These are phyloP conservation scores for Drosophila mimetica DNA, from an alignment of 2,888 invertebrate species.

Conservation along the genomic window DNA sequence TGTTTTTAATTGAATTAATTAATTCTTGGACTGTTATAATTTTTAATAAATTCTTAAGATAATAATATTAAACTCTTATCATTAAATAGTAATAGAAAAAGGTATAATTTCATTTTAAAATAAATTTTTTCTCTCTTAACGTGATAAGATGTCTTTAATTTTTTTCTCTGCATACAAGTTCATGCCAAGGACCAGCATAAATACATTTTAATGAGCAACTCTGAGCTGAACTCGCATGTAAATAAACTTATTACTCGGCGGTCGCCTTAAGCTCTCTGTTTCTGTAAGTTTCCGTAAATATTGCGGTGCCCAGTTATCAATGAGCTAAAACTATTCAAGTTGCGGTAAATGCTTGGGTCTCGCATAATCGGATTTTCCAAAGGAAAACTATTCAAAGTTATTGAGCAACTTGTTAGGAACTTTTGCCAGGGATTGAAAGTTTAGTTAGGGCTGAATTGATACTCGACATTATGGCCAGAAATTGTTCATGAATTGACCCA, in stretches of 20 bases:
- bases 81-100: no score
- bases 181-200: constrained; percentile 35
- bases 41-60: no score
- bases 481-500: background rate
- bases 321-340: constrained; percentile 38
- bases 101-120: no score
- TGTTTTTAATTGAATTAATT: no score
- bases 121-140: no score
- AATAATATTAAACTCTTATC: no score
- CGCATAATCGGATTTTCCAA: constrained; percentile 35
- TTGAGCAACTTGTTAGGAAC: constrained; percentile 31
- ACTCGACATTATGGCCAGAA: constrained; percentile 4
- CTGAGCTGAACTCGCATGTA: constrained; percentile 20
- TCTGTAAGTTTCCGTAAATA: constrained; percentile 35
- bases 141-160: no score
- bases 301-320: constrained; percentile 34
- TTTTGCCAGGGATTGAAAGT: constrained; percentile 32
- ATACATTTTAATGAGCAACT: constrained; percentile 51
- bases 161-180: constrained; percentile 7
- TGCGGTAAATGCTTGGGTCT: constrained; percentile 35
- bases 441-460: constrained; percentile 22
- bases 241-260: constrained; percentile 47
- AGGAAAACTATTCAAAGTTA: constrained; percentile 39
- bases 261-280: constrained; percentile 32
- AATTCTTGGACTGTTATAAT: no score